Evolutionary conservation across 1,140 invertebrate species (phyloP), one percentile per base, ranked within the genome.

Genomic region (Gonatopus flavifemur): DNA sequence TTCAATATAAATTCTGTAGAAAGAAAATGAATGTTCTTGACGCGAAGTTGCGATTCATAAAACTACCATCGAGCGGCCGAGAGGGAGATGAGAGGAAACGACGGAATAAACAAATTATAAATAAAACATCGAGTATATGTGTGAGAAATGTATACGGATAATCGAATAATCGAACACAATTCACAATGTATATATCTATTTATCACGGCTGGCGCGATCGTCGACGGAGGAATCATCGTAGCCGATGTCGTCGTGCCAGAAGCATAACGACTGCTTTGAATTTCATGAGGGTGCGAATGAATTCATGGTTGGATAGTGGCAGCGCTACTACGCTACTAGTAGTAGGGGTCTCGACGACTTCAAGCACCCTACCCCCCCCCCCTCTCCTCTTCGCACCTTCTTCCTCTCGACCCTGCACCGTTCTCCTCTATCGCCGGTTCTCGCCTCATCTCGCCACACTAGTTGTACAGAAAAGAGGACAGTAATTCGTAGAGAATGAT

Each of bases 181-280:
- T n/a, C n/a, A n/a, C n/a, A n/a, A n/a, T n/a, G n/a, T n/a, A n/a
- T n/a, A n/a, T n/a, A n/a, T n/a, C n/a, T n/a, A n/a, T n/a, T n/a
- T n/a, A n/a, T n/a, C n/a, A n/a, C n/a, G n/a, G n/a, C n/a, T n/a
- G n/a, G n/a, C n/a, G n/a, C n/a, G n/a, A 8, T 24, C 30, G 25
- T 54, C 52, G 42, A 32, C 41, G 41, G n/a, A n/a, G n/a, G n/a
- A n/a, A n/a, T 45, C 43, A 22, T 40, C 35, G 52, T 22, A 13
- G 28, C 56, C 57, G 54, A 58, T 54, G 60, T 57, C 50, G 55
- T 62, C 49, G 59, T 46, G 59, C 59, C 59, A 62, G 60, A 55
- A 66, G 61, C 57, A 67, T 72, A 72, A 74, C 67, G 65, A 69
- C 69, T 69, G 66, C 67, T 72, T 72, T 72, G 69, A 72, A 72